Evolutionary conservation across 2,113 vertebrate species (phyloP), one percentile per base, ranked within the genome.

Genomic region (Rousettus leschenaultii): DNA sequence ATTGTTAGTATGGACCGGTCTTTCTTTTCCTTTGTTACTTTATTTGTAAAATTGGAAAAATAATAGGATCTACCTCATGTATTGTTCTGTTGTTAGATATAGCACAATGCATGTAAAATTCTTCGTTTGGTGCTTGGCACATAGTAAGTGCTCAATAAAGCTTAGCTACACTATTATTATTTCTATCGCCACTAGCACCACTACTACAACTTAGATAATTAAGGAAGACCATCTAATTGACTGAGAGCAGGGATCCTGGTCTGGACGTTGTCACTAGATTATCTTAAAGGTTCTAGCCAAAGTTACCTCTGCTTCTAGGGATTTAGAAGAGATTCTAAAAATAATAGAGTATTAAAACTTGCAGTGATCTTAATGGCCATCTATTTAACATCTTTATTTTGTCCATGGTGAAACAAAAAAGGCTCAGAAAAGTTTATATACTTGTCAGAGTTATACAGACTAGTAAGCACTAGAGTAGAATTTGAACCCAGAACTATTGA

Each of bases 21-120:
- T 95, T 40, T 87, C 15, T 94, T 22, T 89, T 89, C 6, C 6
- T 63, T 91, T 96, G 35, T 78, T 75, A 83, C 22, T 63, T 86
- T 28, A 21, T 86, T 89, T 70, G 5, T 35, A 89, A 92, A 94
- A 87, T 11, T 89, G 9, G 43, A 89, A 88, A 94, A 90, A 57
- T 75, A 65, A 59, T 43, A 92, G 5, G 73, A 87, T 85, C 68
- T 48, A 63, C 6, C 13, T 79, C 22, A 65, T 94, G 68, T 90
- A 70, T 57, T 82, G 24, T 83, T 88, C 18, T 68, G 22, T 38
- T 79, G n/a, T 70, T 93, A 73, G 30, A 53, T 86, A 40, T 84
- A 73, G 63, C 3, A 40, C 5, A 80, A 30, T 84, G 70, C 1
- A n/a, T 33, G 5, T 73, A 78, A 77, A 94, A 82, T 82, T 78